Percentiles rank a stretch among this genome's conserved stretches.
phyloP scores from a whole-genome alignment of 2,797 vertebrate genomes.

The Eidolon dupreanum region DNA sequence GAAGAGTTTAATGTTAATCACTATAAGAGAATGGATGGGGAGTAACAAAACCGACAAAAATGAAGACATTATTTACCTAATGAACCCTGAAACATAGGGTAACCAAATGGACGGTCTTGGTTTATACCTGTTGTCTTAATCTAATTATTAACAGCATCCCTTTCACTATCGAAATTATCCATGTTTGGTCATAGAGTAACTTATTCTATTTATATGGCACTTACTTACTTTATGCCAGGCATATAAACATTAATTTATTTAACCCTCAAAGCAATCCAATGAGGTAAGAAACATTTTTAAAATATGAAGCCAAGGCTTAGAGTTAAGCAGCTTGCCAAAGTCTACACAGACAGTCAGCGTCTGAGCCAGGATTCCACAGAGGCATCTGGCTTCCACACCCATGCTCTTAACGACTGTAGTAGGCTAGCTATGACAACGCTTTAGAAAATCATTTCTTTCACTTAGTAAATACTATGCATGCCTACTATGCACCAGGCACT shows the following conservation, averaged over 20 bases:
- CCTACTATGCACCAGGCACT: background rate
- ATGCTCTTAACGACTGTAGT: background rate
- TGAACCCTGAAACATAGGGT: background rate
- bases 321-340: background rate
- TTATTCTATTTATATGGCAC: background rate
- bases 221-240: background rate
- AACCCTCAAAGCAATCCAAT: slow-evolving; percentile 12
- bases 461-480: background rate
- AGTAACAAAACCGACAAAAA: background rate
- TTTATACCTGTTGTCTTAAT: background rate
- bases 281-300: slow-evolving; percentile 1
- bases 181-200: background rate
- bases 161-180: background rate
- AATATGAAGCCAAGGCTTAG: background rate
- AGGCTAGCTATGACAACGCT: background rate
- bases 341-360: background rate
- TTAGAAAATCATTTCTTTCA: background rate
- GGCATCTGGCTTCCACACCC: background rate
- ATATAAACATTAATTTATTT: background rate
- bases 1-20: background rate
- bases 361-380: background rate
- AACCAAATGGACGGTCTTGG: background rate
- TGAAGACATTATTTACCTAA: background rate
- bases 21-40: background rate
- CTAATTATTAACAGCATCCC: background rate